These are phyloP conservation scores for Porites divaricata DNA, from an alignment of 92 coral and sea anemone genomes.

Conservation along the genomic window DNA sequence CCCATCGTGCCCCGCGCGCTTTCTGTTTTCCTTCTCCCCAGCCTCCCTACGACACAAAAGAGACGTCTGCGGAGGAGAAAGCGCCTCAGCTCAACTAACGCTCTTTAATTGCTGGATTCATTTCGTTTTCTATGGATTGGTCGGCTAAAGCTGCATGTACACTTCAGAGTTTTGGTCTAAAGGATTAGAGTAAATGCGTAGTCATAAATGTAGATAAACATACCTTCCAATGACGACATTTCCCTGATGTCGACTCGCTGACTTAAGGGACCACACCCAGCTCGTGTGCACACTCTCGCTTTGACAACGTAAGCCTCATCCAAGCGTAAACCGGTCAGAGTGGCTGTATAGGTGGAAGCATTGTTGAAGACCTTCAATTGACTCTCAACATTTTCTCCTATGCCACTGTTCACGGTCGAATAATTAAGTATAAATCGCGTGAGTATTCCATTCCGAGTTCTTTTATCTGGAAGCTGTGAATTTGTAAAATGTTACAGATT, in stretches of 20 bases:
- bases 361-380: slow-evolving; percentile 8
- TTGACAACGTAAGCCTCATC: slow-evolving; percentile 12
- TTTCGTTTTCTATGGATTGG: no score
- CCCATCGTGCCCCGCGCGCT: no score
- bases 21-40: no score
- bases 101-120: no score
- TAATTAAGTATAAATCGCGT: slow-evolving; percentile 8
- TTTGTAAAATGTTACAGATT: neutral
- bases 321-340: neutral
- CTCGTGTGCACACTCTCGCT: slow-evolving; percentile 31
- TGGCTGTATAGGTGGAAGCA: slow-evolving; percentile 28
- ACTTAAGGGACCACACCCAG: slow-evolving; percentile 43
- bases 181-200: neutral
- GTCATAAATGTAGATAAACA: no score
- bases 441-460: slow-evolving; percentile 36
- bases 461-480: slow-evolving; percentile 22
- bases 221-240: neutral
- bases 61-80: no score
- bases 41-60: no score
- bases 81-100: no score
- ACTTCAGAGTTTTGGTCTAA: no score
- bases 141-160: no score
- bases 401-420: neutral
- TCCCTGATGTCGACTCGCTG: neutral
- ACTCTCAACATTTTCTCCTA: neutral